Conservation (phyloP, 2,888 invertebrate species). For the Beris chalybata region DNA sequence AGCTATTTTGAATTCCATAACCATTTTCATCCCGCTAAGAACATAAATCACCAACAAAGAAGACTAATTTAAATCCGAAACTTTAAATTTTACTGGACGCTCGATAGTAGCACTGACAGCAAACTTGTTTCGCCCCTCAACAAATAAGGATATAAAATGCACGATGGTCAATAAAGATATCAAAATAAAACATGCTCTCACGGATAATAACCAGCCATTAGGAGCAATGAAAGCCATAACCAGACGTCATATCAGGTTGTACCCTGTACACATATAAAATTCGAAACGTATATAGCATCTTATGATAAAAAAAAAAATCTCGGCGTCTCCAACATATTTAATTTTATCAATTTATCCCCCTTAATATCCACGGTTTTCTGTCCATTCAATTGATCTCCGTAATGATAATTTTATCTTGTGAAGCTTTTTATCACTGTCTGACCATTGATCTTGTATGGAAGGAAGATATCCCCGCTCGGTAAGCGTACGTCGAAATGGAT, state of each 20-base stretch:
- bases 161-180: conserved; percentile 24
- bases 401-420: conserved; percentile 10
- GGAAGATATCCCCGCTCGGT: not conserved
- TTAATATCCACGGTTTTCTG: conserved; percentile 24
- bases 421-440: conserved; percentile 7
- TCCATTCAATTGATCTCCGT: conserved; percentile 7
- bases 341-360: conserved; percentile 26
- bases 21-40: too few species aligned
- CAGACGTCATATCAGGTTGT: conserved; percentile 14
- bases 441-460: conserved; percentile 17
- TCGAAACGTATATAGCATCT: too few species aligned
- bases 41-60: too few species aligned
- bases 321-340: not conserved
- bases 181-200: conserved; percentile 15
- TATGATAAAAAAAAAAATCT: not conserved
- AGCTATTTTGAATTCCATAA: too few species aligned
- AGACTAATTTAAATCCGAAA: too few species aligned
- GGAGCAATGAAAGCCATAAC: conserved; percentile 20
- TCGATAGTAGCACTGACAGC: too few species aligned
- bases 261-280: conserved; percentile 1
- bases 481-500: too few species aligned
- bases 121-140: too few species aligned
- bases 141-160: too few species aligned
- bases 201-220: conserved; percentile 23
- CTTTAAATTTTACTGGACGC: too few species aligned